Base-by-base conservation (phyloP, 2,113 vertebrate species). In the Aldabrachelys gigantea region DNA sequence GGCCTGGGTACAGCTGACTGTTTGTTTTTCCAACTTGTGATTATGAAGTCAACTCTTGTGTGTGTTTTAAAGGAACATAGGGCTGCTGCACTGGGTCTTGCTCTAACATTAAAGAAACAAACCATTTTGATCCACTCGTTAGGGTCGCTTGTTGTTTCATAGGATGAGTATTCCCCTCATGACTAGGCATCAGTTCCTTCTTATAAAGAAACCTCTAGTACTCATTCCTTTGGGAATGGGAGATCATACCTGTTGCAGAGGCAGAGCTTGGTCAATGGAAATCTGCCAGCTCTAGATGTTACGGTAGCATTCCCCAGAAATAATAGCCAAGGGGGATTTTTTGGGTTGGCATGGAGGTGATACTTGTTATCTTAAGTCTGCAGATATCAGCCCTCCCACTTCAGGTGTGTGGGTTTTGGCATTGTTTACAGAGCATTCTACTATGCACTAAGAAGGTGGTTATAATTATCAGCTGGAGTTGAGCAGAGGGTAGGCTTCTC, bases 41-140 rank as follows among this genome's bases (percentile, higher is more conserved):
- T 31, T 65, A 35, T 65, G 31, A 31, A 65, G 31, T 17, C 62
- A 35, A 65, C 14, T 65, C 16, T 16, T 65, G 35, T 35, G 14
- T 35, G 83, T 47, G 47, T 0, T 0, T 49, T 29, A 50, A 35
- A 62, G 25, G 10, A 7, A 41, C 6, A 1, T 35, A 19, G 62
- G 38, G 90, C 31, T 3, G 9, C 10, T 27, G 2, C 90, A 80
- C 44, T 84, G 5, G 19, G 81, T 8, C 19, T 91, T 88, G 31
- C 85, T 85, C 54, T 4, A 53, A 31, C 8, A 4, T 29, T 53
- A 9, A 56, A 56, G 72, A 52, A 57, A 65, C 62, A 65, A 65
- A 65, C 14, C 16, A 35, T 31, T 65, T 16, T 65, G 62, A 65
- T 17, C 16, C 62, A 65, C 31, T 65, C 7, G 8, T 65, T 65